Evolutionary conservation across 2,888 invertebrate genomes (phyloP).

Genomic region (Pelosia muscerda): DNA sequence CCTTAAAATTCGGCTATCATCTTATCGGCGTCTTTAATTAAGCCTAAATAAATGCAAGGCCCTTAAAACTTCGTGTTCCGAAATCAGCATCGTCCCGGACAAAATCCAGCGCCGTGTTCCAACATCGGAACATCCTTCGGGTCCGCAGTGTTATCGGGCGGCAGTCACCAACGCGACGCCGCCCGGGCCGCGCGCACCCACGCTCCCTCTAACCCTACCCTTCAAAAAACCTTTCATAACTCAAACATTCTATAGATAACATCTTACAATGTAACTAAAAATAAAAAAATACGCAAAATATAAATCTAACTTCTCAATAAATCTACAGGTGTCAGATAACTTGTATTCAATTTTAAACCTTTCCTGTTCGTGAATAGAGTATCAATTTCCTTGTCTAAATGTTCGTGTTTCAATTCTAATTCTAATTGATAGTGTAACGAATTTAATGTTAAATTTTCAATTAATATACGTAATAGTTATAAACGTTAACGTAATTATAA

Average conservation of each 20-base stretch:
- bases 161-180: conserved; percentile 47
- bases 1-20: background rate
- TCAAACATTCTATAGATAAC: conserved; percentile 30
- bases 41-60: conserved; percentile 2
- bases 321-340: conserved; percentile 59
- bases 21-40: conserved; percentile 12
- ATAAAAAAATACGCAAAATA: conserved; percentile 29
- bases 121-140: conserved; percentile 34
- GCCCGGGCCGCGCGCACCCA: conserved; percentile 43
- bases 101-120: conserved; percentile 31
- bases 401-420: conserved; percentile 32
- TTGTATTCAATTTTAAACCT: conserved; percentile 44
- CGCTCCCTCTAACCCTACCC: conserved; percentile 37
- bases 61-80: conserved; percentile 23
- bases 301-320: conserved; percentile 28
- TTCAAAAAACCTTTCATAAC: conserved; percentile 31
- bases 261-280: conserved; percentile 3
- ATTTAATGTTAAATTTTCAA: conserved; percentile 22
- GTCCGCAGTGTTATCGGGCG: conserved; percentile 42
- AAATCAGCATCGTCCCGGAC: conserved; percentile 22
- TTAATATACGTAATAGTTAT: conserved; percentile 12
- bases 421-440: conserved; percentile 36
- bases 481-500: background rate
- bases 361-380: conserved; percentile 44
- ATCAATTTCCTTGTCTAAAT: conserved; percentile 45